Percentiles rank a stretch among this genome's conserved stretches.
These are phyloP conservation scores for Bembecia ichneumoniformis DNA, from an alignment of 2,888 invertebrate genomes.

Conservation along the genomic window DNA sequence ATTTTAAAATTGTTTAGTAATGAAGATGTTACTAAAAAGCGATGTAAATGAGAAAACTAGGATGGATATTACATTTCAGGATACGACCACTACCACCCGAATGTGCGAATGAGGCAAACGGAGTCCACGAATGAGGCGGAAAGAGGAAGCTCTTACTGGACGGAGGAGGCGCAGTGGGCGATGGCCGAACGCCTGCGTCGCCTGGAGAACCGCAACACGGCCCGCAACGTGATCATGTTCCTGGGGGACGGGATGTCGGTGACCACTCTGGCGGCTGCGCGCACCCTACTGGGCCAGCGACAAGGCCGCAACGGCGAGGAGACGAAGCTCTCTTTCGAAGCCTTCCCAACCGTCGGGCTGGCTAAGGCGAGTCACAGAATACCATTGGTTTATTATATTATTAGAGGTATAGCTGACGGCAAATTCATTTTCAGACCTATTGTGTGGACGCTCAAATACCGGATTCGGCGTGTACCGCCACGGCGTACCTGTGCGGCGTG, in stretches of 20 bases:
- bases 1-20: too few species aligned
- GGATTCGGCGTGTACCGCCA: slow-evolving; percentile 80
- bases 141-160: slow-evolving; percentile 10
- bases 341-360: slow-evolving; percentile 70
- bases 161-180: slow-evolving; percentile 16
- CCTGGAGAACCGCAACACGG: slow-evolving; percentile 35
- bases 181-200: slow-evolving; percentile 29
- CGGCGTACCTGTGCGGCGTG: slow-evolving; percentile 77
- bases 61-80: too few species aligned
- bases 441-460: slow-evolving; percentile 75
- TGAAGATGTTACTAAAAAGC: too few species aligned
- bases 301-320: slow-evolving; percentile 69
- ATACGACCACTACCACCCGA: too few species aligned
- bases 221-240: slow-evolving; percentile 76
- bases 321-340: slow-evolving; percentile 70
- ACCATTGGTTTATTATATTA: not conserved
- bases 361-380: slow-evolving; percentile 16
- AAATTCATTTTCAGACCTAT: slow-evolving; percentile 45
- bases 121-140: not conserved
- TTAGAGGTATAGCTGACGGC: too few species aligned
- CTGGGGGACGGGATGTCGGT: slow-evolving; percentile 83
- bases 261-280: slow-evolving; percentile 74
- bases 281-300: slow-evolving; percentile 74
- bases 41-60: too few species aligned
- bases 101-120: too few species aligned